These are phyloP conservation scores for Aporophyla lueneburgensis DNA, from an alignment of 2,888 invertebrate species.

Conservation along the genomic window DNA sequence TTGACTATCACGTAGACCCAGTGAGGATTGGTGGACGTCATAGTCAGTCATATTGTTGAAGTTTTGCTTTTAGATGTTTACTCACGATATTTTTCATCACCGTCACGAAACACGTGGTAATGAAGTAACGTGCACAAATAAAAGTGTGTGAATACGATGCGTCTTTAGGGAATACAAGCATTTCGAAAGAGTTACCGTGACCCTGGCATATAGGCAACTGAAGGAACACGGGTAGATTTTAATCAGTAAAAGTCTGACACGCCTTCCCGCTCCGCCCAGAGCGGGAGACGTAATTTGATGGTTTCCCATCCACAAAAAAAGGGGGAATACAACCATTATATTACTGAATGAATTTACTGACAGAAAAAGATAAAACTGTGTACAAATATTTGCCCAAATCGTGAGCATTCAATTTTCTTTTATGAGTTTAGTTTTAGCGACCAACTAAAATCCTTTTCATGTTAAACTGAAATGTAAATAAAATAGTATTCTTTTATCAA, in stretches of 20 bases:
- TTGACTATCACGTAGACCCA: not conserved
- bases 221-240: too few relatives aligned
- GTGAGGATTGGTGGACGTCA: not conserved
- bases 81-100: not conserved
- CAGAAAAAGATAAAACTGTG: not conserved
- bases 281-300: too few relatives aligned
- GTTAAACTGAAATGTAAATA: not conserved
- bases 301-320: too few relatives aligned
- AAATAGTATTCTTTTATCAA: not conserved
- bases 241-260: too few relatives aligned
- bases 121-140: not conserved
- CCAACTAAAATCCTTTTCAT: not conserved
- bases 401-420: slow-evolving; percentile 6
- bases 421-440: slow-evolving; percentile 21
- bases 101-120: not conserved
- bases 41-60: too few relatives aligned
- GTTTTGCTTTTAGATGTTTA: not conserved
- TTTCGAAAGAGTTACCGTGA: too few relatives aligned
- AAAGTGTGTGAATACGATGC: not conserved
- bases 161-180: too few relatives aligned
- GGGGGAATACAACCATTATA: not conserved
- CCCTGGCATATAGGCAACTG: too few relatives aligned
- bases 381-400: slow-evolving; percentile 9
- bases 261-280: too few relatives aligned
- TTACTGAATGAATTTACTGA: not conserved